Evolutionary conservation across 2,888 invertebrate genomes (phyloP), one percentile per base, ranked within the genome.

Genomic region (Phoronis australis): DNA sequence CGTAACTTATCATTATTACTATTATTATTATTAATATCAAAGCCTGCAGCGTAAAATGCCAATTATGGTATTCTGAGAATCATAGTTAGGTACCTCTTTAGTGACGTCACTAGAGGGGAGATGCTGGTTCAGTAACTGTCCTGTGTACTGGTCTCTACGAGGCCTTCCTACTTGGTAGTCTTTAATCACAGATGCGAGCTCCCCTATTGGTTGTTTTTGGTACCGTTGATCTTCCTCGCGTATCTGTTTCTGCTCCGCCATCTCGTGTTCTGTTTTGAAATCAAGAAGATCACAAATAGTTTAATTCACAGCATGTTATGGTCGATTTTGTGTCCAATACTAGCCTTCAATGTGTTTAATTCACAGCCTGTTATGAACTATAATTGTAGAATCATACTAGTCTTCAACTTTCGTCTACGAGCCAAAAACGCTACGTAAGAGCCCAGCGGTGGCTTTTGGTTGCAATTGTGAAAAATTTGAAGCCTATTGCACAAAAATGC

Each of bases 251-350:
- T 57, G 62, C 23, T 59, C 51, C 26, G 54, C 48, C 52, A 60
- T 56, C 18, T 56, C 57, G 31, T 81, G 78, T 55, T 80, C 82
- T 54, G 80, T 80, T 47, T 82, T 82, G 1, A 82, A 74, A 56
- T 47, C 12, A 20, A 48, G 21, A 35, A 43, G 31, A n/a, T 18
- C 20, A 26, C 12, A 6, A 25, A 18, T 38, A 23, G n/a, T n/a
- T n/a, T n/a, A n/a, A n/a, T n/a, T n/a, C n/a, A n/a, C n/a, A n/a
- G n/a, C n/a, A n/a, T n/a, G n/a, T n/a, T n/a, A n/a, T n/a, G n/a
- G n/a, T n/a, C n/a, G n/a, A n/a, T n/a, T n/a, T n/a, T n/a, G n/a
- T n/a, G n/a, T n/a, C n/a, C n/a, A n/a, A n/a, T n/a, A n/a, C n/a
- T n/a, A n/a, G n/a, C n/a, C n/a, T n/a, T n/a, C n/a, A n/a, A n/a